A percentile compares a stretch with the other conserved stretches of the same genome.
phyloP scores from a whole-genome alignment of 1,140 invertebrate species.

The Aphelenchoides avenae region DNA sequence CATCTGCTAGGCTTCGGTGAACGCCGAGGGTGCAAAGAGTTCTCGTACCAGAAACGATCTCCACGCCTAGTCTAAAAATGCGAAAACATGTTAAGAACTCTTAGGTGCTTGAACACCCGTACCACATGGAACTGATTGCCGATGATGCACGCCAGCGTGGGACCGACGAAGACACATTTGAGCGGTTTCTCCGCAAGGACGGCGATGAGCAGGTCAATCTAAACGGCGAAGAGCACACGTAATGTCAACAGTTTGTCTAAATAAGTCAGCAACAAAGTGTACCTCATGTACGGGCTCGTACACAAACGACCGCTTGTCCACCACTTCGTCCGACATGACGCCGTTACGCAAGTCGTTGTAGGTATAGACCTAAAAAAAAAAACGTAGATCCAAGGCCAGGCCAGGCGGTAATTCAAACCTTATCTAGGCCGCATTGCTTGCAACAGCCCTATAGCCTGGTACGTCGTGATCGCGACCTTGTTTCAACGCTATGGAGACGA shows the following conservation, averaged over 20 bases:
- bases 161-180: constrained; percentile 67
- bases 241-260: not conserved
- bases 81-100: constrained; percentile 13
- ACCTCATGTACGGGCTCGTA: constrained; percentile 70
- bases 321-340: constrained; percentile 77
- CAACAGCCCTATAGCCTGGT: constrained; percentile 33
- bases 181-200: constrained; percentile 73
- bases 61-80: constrained; percentile 40
- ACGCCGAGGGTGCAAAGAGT: constrained; percentile 60
- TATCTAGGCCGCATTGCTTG: constrained; percentile 31
- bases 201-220: constrained; percentile 71
- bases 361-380: constrained; percentile 36
- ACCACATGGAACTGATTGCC: constrained; percentile 71
- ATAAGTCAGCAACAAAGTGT: not conserved
- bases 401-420: constrained; percentile 17
- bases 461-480: constrained; percentile 41
- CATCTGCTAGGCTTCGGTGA: constrained; percentile 70
- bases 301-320: constrained; percentile 69
- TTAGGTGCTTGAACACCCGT: not conserved
- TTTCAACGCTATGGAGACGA: constrained; percentile 37
- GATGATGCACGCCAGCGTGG: constrained; percentile 78
- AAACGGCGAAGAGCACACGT: not conserved
- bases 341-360: constrained; percentile 30
- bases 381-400: not conserved
- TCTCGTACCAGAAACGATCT: constrained; percentile 58